Percentiles rank a stretch among this genome's conserved stretches.
Evolutionary conservation across 1,140 invertebrate species (phyloP).

Genomic region (Arion vulgaris): DNA sequence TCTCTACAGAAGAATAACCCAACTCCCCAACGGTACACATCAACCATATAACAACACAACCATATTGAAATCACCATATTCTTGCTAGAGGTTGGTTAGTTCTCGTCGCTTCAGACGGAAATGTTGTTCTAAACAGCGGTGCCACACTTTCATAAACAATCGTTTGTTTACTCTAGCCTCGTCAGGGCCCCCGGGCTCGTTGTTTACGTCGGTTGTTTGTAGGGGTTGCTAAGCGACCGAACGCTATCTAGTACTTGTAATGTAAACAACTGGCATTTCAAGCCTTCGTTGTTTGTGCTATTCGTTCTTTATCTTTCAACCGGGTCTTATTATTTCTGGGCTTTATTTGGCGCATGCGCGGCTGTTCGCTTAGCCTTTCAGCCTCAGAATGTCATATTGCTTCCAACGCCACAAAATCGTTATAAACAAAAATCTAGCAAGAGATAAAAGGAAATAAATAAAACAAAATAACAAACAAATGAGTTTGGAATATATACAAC

Average conservation of each 20-base stretch:
- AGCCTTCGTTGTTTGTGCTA: conserved; percentile 25
- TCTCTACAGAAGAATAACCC: not conserved
- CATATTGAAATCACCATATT: not conserved
- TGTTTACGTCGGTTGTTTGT: conserved; percentile 41
- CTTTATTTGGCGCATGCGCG: not conserved
- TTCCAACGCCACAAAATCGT: not conserved
- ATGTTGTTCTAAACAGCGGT: conserved; percentile 36
- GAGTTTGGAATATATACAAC: not conserved
- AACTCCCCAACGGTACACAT: not conserved
- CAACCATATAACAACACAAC: not conserved
- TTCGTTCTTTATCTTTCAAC: conserved; percentile 15
- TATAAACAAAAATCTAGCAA: conserved; percentile 1
- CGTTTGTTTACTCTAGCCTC: conserved; percentile 37
- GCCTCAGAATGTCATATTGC: not conserved
- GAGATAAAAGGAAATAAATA: not conserved
- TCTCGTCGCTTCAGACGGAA: conserved; percentile 3
- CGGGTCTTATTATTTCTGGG: conserved; percentile 17
- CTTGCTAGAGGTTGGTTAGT: not conserved
- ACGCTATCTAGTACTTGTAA: conserved; percentile 37
- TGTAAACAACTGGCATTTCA: conserved; percentile 35
- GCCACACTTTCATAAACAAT: conserved; percentile 42
- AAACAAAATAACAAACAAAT: not conserved
- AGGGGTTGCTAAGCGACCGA: conserved; percentile 36
- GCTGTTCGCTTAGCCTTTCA: not conserved
- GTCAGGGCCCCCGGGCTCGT: conserved; percentile 28